phyloP scores from a whole-genome alignment of 2,888 invertebrate genomes.

The Rhingia rostrata region DNA sequence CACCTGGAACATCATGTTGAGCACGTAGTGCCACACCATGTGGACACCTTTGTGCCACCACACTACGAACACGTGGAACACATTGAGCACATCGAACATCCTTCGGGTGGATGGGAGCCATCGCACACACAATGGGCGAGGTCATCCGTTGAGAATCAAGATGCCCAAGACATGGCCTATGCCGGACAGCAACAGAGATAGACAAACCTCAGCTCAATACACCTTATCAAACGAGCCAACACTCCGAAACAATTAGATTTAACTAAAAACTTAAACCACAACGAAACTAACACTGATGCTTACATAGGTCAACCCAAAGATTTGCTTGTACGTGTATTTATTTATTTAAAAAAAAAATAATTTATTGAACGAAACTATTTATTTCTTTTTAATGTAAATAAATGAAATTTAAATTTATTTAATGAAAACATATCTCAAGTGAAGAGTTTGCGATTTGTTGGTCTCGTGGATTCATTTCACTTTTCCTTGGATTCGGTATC shows the following conservation, averaged over 20 bases:
- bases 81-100: conserved; percentile 83
- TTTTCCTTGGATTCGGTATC: neutral
- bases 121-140: conserved; percentile 86
- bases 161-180: conserved; percentile 82
- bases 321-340: conserved; percentile 73
- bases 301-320: conserved; percentile 77
- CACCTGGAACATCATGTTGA: conserved; percentile 82
- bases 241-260: conserved; percentile 75
- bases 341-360: conserved; percentile 65
- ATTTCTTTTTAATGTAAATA: conserved; percentile 75
- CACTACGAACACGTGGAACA: conserved; percentile 83
- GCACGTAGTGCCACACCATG: conserved; percentile 78
- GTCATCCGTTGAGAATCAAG: conserved; percentile 83
- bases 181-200: conserved; percentile 79
- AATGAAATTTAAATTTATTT: conserved; percentile 56
- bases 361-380: conserved; percentile 65
- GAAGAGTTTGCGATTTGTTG: neutral
- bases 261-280: conserved; percentile 63
- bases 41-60: conserved; percentile 77
- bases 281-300: conserved; percentile 66
- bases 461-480: conserved; percentile 45
- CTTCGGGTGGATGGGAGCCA: conserved; percentile 83
- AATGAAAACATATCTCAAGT: conserved; percentile 34
- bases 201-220: neutral
- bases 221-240: conserved; percentile 63